Percentiles rank a stretch among this genome's conserved stretches.
Evolutionary conservation across 2,113 vertebrate species (phyloP).

Genomic region (Mobula birostris): DNA sequence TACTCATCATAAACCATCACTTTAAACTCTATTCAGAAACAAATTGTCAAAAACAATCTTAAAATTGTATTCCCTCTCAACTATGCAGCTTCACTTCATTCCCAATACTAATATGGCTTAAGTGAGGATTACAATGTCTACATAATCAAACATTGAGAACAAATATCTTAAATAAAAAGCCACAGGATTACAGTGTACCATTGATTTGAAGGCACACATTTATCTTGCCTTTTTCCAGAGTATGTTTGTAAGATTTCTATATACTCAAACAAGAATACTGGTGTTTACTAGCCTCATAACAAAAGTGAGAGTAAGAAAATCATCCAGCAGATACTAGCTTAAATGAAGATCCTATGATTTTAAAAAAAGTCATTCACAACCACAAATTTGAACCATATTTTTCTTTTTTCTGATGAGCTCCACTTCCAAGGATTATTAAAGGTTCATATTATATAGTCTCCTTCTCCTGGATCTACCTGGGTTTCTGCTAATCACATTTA

Average conservation of each 20-base stretch:
- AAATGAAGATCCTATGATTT: background rate
- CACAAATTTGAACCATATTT: background rate
- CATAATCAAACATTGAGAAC: background rate
- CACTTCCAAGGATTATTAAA: background rate
- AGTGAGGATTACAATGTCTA: background rate
- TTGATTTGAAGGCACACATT: background rate
- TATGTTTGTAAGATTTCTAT: background rate
- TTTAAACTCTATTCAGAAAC: conserved; percentile 39
- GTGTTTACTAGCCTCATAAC: background rate
- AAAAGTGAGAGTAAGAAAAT: background rate
- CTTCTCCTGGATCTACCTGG: background rate
- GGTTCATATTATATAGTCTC: background rate
- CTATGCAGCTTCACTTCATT: background rate
- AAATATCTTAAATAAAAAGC: background rate
- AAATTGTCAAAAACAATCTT: background rate
- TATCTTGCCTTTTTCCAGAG: background rate
- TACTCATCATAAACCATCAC: background rate
- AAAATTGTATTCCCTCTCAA: conserved; percentile 5
- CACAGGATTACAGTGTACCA: background rate
- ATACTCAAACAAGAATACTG: background rate
- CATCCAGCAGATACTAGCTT: background rate
- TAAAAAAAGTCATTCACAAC: background rate
- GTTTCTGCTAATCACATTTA: background rate
- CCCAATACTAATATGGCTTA: background rate
- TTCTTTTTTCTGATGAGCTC: background rate